These are phyloP conservation scores for Molothrus aeneus DNA, from an alignment of 2,797 vertebrate genomes.

Conservation along the genomic window DNA sequence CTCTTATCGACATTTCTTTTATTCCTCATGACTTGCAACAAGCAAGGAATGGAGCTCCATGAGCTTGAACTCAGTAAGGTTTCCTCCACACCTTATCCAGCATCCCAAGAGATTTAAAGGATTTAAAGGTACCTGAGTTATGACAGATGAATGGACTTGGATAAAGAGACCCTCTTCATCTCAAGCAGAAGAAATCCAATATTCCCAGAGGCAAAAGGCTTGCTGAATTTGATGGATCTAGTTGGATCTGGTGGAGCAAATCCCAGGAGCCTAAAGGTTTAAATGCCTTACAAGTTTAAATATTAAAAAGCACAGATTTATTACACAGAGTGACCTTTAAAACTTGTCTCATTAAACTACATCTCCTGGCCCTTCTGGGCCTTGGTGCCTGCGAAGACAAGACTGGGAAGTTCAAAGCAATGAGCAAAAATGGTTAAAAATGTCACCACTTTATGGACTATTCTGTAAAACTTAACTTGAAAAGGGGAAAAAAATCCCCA, in stretches of 20 bases:
- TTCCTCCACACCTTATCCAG: neutral
- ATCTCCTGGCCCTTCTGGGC: conserved; percentile 68
- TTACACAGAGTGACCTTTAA: conserved; percentile 71
- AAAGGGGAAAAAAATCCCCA: neutral
- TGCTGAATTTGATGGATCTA: conserved; percentile 47
- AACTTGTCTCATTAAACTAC: conserved; percentile 72
- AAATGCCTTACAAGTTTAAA: conserved; percentile 70
- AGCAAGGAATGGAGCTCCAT: neutral
- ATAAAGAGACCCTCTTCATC: conserved; percentile 25
- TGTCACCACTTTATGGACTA: conserved; percentile 37
- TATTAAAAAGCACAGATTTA: conserved; percentile 65
- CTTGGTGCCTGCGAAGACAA: neutral
- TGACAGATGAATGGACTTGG: conserved; percentile 28
- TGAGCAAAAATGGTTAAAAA: conserved; percentile 67
- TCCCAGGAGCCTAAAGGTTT: conserved; percentile 63
- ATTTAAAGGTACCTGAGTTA: neutral
- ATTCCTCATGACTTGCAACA: neutral
- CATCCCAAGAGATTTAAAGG: neutral
- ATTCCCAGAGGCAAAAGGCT: neutral
- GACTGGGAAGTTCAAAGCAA: conserved; percentile 51
- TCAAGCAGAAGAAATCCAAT: conserved; percentile 20
- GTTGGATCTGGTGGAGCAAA: conserved; percentile 52
- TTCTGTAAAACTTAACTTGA: neutral
- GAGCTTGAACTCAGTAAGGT: neutral
- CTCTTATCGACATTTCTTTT: neutral